These are phyloP conservation scores for Oreochromis grahami DNA, from an alignment of 2,797 vertebrate genomes.

Conservation along the genomic window DNA sequence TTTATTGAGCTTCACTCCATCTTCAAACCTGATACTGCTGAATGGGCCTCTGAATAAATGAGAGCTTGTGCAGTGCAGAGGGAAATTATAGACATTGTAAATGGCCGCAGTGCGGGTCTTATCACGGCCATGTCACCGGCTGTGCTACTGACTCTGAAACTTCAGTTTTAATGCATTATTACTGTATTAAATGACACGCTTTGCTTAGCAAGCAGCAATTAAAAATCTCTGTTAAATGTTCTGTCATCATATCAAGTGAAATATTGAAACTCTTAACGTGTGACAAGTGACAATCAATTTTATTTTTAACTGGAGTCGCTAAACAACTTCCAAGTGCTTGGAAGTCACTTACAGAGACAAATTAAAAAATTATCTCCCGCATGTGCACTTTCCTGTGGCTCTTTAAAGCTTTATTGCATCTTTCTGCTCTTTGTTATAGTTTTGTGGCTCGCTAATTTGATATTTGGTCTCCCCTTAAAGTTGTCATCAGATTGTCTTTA, in stretches of 20 bases:
- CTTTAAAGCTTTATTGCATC: neutral
- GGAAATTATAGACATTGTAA: conserved; percentile 18
- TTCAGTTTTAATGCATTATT: neutral
- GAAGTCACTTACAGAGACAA: neutral
- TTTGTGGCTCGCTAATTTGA: neutral
- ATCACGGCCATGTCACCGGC: neutral
- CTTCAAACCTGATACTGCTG: conserved; percentile 18
- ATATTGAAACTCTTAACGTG: neutral
- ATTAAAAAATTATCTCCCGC: neutral
- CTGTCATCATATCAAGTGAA: neutral
- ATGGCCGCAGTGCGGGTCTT: neutral
- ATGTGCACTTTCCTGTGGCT: neutral
- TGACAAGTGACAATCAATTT: neutral
- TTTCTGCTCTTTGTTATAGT: neutral
- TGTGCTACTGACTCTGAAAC: neutral
- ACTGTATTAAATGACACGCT: neutral
- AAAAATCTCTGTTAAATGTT: neutral
- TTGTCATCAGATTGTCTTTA: neutral
- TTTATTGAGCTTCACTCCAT: conserved; percentile 44
- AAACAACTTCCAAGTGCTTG: neutral
- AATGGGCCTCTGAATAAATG: conserved; percentile 28
- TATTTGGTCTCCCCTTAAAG: neutral
- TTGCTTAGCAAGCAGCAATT: neutral
- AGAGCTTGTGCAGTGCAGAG: conserved; percentile 1
- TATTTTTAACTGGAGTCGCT: neutral